Base-by-base conservation (phyloP, 2,797 vertebrate species). In the Enteromius mattozi region DNA sequence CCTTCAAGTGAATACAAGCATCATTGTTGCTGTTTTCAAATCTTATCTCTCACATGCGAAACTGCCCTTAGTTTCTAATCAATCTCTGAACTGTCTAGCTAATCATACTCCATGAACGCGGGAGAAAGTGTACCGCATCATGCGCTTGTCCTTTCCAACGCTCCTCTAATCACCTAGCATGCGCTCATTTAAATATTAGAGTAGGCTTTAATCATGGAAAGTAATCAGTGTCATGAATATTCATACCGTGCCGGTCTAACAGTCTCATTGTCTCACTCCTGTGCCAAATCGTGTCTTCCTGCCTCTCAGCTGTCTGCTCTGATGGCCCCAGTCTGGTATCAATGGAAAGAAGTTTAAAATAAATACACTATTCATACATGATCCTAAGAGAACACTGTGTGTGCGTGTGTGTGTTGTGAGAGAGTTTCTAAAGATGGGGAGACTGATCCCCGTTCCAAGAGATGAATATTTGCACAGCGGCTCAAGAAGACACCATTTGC, bases 181-280 rank as follows among this genome's bases (percentile, higher is more conserved):
- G 96, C 96, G 96, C 97, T 98, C 97, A 99, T 99, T 99, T 99
- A 97, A 99, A 99, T 99, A 99, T 99, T 99, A 99, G 99, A 96
- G 98, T 99, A 98, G 98, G 97, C 97, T 99, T 99, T 99, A 98
- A 99, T 99, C 98, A 98, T 98, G 97, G 99, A 99, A 99, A 98
- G 97, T 97, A 99, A 97, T 97, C 97, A 97, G 96, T 92, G 96
- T 98, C 96, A 98, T 99, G 98, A 98, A 99, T 99, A 99, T 99
- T 99, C 98, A 99, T 99, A 98, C 96, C 89, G 96, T 97, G 96
- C 96, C 95, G 96, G 92, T 93, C 93, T 92, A 92, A 87, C 95
- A 95, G 96, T 96, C 96, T 97, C 97, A 97, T 97, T 97, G 98
- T 97, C 97, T 97, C 97, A 96, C 97, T 98, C 96, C 96, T 96